These are phyloP conservation scores for Gila robusta DNA, from an alignment of 2,797 vertebrate species.

Conservation along the genomic window DNA sequence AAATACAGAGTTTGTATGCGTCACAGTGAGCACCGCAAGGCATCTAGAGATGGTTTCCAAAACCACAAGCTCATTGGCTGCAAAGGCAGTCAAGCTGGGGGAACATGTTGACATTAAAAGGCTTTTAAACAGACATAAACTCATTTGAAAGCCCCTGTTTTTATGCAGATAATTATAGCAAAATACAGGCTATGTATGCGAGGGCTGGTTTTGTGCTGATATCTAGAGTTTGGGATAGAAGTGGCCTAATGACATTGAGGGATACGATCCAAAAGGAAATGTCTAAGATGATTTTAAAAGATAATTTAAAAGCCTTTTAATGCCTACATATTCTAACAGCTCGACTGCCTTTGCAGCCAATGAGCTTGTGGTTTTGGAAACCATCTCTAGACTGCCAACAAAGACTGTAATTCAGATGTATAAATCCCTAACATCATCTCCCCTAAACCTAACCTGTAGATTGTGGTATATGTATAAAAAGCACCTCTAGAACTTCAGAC, in stretches of 20 bases:
- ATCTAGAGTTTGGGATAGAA: not conserved
- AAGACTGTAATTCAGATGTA: not conserved
- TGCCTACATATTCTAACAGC: constrained; percentile 28
- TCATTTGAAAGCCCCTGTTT: constrained; percentile 22
- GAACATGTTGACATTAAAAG: constrained; percentile 37
- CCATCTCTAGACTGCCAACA: constrained; percentile 27
- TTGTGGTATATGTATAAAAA: not conserved
- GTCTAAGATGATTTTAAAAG: not conserved
- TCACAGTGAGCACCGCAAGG: constrained; percentile 53
- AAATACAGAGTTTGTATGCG: constrained; percentile 42
- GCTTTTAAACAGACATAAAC: constrained; percentile 28
- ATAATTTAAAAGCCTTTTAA: constrained; percentile 35
- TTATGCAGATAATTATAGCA: constrained; percentile 9
- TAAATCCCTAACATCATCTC: not conserved
- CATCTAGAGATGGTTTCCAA: constrained; percentile 50
- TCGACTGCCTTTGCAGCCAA: constrained; percentile 36
- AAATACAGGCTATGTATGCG: not conserved
- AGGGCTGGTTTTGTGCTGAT: constrained; percentile 9
- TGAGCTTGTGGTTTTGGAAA: constrained; percentile 54
- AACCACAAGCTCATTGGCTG: constrained; percentile 54
- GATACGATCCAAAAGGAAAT: not conserved
- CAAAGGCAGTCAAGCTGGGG: constrained; percentile 25
- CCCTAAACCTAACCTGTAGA: not conserved
- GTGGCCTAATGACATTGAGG: not conserved
- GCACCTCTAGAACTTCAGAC: not conserved